A percentile compares a stretch with the other conserved stretches of the same genome.
Evolutionary conservation across 2,113 vertebrate genomes (phyloP).

Genomic region (Aplodontia rufa): DNA sequence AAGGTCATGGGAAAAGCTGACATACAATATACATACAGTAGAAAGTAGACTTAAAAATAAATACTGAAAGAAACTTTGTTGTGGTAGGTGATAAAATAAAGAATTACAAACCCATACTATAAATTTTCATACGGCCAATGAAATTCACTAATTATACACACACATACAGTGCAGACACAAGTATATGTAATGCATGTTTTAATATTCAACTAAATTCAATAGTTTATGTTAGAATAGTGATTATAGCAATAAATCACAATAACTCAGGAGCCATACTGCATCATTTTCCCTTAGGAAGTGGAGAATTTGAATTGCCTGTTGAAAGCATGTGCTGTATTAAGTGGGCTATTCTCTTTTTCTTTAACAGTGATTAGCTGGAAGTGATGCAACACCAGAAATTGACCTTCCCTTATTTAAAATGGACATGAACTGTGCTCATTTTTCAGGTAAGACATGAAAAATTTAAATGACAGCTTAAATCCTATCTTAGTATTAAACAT

Average conservation of each 20-base stretch:
- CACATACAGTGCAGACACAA: too few species aligned
- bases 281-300: background rate
- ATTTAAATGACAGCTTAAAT: background rate
- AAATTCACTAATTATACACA: background rate
- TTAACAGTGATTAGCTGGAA: background rate
- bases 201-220: background rate
- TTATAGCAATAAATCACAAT: background rate
- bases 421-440: background rate
- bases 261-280: background rate
- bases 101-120: background rate
- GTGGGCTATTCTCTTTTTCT: background rate
- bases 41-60: background rate
- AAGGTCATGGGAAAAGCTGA: background rate
- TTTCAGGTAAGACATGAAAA: background rate
- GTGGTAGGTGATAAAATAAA: background rate
- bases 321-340: background rate
- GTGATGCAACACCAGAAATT: background rate
- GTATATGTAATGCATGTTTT: background rate
- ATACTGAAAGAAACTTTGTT: background rate
- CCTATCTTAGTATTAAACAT: background rate
- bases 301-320: background rate
- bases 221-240: background rate
- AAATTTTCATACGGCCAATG: background rate
- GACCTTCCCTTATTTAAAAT: constrained; percentile 1
- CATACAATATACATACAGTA: background rate